Base-by-base conservation (phyloP, 2,113 vertebrate species). In the Hucho hucho region DNA sequence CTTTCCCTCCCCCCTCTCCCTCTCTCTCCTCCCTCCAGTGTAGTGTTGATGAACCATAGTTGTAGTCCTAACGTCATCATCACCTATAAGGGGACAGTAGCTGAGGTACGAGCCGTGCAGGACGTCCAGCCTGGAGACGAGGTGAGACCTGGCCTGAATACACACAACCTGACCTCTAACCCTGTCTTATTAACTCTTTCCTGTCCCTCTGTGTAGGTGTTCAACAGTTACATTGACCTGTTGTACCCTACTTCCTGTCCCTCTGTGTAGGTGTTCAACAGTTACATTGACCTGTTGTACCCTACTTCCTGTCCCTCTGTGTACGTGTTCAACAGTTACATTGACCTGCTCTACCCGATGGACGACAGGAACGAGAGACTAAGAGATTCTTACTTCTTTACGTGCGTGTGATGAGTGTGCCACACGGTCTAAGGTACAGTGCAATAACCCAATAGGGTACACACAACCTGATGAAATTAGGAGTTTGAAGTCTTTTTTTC, bases 41-140 rank as follows among this genome's bases (percentile, higher is more conserved):
- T 99, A 81, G 97, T 97, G 0, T 74, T 99, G 86, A 97, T 99
- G 97, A 99, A 99, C 86, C 98, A 99, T 83, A 98, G 97, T 90
- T 99, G 98, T 79, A 97, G 94, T 78, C 97, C 97, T 59, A 99
- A 98, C 77, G 97, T 97, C 86, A 98, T 99, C 47, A 97, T 99
- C 77, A 99, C 98, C 43, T 99, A 98, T 87, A 98, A 94, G 82
- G 96, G 97, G 75, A 98, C 95, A 6, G 82, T 95, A 79, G 97
- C 97, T 1, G 97, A 98, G 87, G 95, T 99, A 69, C 91, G 96
- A 91, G 97, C 96, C 7, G 95, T 99, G 6, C 90, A 93, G 85
- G 96, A 98, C 53, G 97, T 99, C 78, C 87, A 84, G 75, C 91
- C 96, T 0, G 97, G 95, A 82, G 97, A 99, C 1, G 98, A 99